These are phyloP conservation scores for Dolichoris vasculosae DNA, from an alignment of 1,140 invertebrate genomes.

Conservation along the genomic window DNA sequence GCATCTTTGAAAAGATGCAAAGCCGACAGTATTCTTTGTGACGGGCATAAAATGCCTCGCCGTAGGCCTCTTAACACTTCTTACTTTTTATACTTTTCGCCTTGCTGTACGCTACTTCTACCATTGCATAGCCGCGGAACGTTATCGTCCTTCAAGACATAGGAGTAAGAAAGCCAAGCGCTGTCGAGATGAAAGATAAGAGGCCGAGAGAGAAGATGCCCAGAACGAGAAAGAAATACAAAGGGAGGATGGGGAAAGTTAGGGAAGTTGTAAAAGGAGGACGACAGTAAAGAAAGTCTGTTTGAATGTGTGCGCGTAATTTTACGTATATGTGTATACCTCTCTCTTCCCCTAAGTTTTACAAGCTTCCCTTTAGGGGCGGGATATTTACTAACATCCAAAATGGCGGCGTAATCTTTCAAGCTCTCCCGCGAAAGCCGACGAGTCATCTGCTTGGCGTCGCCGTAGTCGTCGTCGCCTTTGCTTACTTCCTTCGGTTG, in stretches of 20 bases:
- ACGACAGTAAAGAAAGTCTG: slow-evolving; percentile 11
- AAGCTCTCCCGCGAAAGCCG: slow-evolving; percentile 63
- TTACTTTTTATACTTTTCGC: slow-evolving; percentile 60
- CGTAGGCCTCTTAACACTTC: slow-evolving; percentile 71
- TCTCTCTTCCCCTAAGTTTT: slow-evolving; percentile 29
- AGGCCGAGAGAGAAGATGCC: neutral
- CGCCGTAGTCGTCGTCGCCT: slow-evolving; percentile 46
- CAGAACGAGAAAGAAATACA: neutral
- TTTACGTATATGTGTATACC: neutral
- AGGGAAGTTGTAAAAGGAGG: slow-evolving; percentile 34
- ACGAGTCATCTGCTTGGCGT: slow-evolving; percentile 61
- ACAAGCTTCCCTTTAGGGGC: slow-evolving; percentile 65
- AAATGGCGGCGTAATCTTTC: slow-evolving; percentile 72
- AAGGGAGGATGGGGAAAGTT: neutral
- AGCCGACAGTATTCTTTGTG: slow-evolving; percentile 73
- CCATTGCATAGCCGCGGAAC: slow-evolving; percentile 6
- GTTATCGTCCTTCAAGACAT: slow-evolving; percentile 48
- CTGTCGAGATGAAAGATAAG: slow-evolving; percentile 22
- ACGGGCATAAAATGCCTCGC: slow-evolving; percentile 62
- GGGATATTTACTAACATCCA: slow-evolving; percentile 74
- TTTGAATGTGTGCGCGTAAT: too few relatives aligned
- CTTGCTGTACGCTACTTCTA: slow-evolving; percentile 24
- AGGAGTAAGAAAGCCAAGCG: slow-evolving; percentile 36
- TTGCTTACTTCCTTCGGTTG: slow-evolving; percentile 53
- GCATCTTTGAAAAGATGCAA: slow-evolving; percentile 72